Base-by-base conservation (phyloP, 2,888 invertebrate genomes). In the Drosophila multiciliata region DNA sequence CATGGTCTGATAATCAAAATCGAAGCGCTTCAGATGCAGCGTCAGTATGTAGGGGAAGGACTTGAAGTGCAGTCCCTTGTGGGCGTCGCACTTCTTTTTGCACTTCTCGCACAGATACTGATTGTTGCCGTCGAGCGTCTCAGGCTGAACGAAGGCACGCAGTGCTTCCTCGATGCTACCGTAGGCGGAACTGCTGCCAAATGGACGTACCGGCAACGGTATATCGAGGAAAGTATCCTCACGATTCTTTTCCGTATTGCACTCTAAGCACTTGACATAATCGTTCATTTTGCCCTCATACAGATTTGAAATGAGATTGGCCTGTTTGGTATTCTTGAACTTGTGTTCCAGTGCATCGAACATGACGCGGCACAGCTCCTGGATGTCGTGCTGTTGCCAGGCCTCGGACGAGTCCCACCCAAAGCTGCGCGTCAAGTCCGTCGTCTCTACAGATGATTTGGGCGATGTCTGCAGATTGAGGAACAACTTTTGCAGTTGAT, bases 311-410 rank as follows among this genome's bases (percentile, higher is more conserved):
- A 98, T 97, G 12, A 98, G 94, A 91, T 97, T 96, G 5, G 96
- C 95, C 91, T 97, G 96, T 80, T 96, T 95, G 1, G 97, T 97
- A 81, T 96, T 96, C 92, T 96, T 96, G 92, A 97, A 97, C 87
- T 96, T 97, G 80, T 95, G 95, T 91, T 97, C 97, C 53, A 98
- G 92, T 0, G 97, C 97, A 92, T 98, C 98, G 92, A 98, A 97
- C 97, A 98, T 97, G 11, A 98, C 97, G 52, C 97, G 94, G 91
- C 97, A 97, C 63, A 98, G 93, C 92, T 98, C 98, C 92, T 98
- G 98, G 59, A 98, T 97, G 91, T 98, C 98, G 91, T 98, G 98
- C 90, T 98, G 98, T 86, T 98, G 97, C 97, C 97, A 98, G 0
- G 97, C 97, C 92, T 97, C 97, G 69, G 96, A 96, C 48, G 96